Percentiles rank a stretch among this genome's conserved stretches.
phyloP scores from a whole-genome alignment of 1,140 invertebrate genomes.

The Drosophila orosa region DNA sequence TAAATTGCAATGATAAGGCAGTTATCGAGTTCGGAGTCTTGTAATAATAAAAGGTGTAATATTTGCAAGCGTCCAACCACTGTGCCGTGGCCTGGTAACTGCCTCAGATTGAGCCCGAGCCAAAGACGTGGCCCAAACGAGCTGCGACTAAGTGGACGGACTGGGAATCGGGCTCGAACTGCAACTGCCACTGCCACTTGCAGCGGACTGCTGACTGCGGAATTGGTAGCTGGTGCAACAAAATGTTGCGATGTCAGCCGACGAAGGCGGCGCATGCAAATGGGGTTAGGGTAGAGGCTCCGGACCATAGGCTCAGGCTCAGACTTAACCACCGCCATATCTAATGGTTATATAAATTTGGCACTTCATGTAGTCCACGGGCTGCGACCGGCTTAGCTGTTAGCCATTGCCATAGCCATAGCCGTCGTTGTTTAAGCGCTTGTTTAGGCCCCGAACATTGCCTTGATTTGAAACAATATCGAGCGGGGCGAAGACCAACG shows the following conservation, averaged over 20 bases:
- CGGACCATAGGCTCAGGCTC: constrained; percentile 13
- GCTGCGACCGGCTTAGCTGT: constrained; percentile 19
- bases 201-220: constrained; percentile 50
- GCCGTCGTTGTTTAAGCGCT: constrained; percentile 43
- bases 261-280: constrained; percentile 70
- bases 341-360: constrained; percentile 76
- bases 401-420: constrained; percentile 35
- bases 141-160: constrained; percentile 65
- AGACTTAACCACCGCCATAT: constrained; percentile 56
- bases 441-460: constrained; percentile 50
- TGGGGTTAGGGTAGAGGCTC: constrained; percentile 62
- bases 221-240: constrained; percentile 77
- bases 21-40: background rate
- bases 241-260: constrained; percentile 78
- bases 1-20: too few relatives aligned
- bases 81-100: constrained; percentile 40
- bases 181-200: constrained; percentile 35
- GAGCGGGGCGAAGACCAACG: constrained; percentile 38
- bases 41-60: background rate
- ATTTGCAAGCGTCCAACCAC: constrained; percentile 13
- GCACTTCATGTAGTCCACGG: constrained; percentile 64
- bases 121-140: constrained; percentile 58
- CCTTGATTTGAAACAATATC: constrained; percentile 49
- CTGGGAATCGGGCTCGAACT: constrained; percentile 18
- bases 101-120: constrained; percentile 43